phyloP scores from a whole-genome alignment of 2,113 vertebrate species.

The Psilopogon haemacephalus region DNA sequence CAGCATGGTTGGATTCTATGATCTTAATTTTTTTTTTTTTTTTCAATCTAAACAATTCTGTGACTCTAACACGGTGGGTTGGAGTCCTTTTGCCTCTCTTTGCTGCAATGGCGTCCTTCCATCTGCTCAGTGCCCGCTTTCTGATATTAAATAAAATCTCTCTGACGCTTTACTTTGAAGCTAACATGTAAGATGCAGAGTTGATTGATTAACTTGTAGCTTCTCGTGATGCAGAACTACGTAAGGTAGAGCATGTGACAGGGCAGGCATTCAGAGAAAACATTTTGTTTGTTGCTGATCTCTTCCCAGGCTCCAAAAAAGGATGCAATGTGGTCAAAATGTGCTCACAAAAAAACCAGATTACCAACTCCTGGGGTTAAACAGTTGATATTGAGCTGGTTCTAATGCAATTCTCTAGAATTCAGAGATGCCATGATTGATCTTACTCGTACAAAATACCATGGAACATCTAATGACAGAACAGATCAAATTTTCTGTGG shows the following conservation, averaged over 20 bases:
- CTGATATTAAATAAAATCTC: background rate
- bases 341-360: background rate
- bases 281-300: background rate
- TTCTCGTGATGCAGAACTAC: background rate
- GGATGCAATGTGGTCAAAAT: background rate
- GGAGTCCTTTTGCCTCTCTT: background rate
- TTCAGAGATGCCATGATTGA: background rate
- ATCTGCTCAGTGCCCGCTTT: background rate
- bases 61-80: background rate
- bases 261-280: background rate
- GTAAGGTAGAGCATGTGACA: background rate
- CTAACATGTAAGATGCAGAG: background rate
- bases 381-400: background rate
- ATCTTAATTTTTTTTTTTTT: no score
- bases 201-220: background rate
- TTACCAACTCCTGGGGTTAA: background rate
- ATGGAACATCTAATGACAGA: constrained; percentile 19
- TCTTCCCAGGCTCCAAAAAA: background rate
- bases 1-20: background rate
- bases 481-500: constrained; percentile 34
- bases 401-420: constrained; percentile 34
- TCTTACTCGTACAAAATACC: constrained; percentile 14
- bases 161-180: background rate
- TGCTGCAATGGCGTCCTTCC: background rate
- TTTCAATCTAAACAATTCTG: no score